Base-by-base conservation (phyloP, 2,797 vertebrate species). In the Pangasius mekongensis region DNA sequence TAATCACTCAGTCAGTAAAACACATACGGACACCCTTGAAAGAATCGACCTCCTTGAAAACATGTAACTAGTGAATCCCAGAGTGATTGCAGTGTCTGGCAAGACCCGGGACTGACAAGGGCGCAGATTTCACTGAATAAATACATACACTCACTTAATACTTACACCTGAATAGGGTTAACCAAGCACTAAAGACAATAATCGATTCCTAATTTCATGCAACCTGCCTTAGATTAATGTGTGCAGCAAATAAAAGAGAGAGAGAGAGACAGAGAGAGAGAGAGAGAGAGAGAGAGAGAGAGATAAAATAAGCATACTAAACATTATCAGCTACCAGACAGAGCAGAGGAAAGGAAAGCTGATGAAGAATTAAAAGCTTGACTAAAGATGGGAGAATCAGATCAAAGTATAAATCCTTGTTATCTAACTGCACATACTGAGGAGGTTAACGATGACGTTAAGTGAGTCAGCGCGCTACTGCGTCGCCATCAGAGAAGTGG, bases 181-280 rank as follows among this genome's bases (percentile, higher is more conserved):
- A 94, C 95, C 95, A 94, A 95, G 94, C 94, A 92, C 92, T 93
- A 89, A 94, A 91, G 91, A 92, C 94, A 94, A 95, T 95, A 96
- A 96, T 96, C 96, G 94, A 96, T 97, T 96, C 93, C 95, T 96
- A 95, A 96, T 97, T 96, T 96, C 96, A 96, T 96, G 96, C 94
- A 84, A 95, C 94, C 92, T 93, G 95, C 95, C 87, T 94, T 91
- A 92, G 94, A 95, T 95, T 95, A 95, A 95, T 95, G 93, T 92
- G 92, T 88, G 89, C 89, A 76, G 86, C 90, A 87, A 92, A 74
- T 49, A 30, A 93, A 83, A 78, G 93, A 18, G 1, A 77, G 33
- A 80, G 8, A 89, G 90, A 91, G 91, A 39, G 39, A 39, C 0
- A 39, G 39, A 39, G 39, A 39, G 39, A 39, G 39, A 39, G 39